Evolutionary conservation across 1,140 invertebrate genomes (phyloP).

Genomic region (Drosophila neocordata): DNA sequence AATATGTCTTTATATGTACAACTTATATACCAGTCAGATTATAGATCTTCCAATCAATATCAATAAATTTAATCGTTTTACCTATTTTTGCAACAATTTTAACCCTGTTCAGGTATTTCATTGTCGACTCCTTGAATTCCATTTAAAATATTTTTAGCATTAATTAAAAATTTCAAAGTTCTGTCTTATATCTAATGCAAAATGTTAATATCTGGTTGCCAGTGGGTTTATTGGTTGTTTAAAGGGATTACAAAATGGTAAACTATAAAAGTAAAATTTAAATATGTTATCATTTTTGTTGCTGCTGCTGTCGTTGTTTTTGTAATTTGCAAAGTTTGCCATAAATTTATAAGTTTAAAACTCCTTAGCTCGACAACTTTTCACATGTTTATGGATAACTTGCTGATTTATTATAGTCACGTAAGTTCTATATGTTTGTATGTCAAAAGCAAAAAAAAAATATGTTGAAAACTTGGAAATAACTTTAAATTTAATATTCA

Average conservation of each 20-base stretch:
- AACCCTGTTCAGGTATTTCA: too few species aligned
- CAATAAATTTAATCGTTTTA: too few species aligned
- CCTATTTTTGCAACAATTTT: too few species aligned
- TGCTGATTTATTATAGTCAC: background rate
- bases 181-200: too few species aligned
- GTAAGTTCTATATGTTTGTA: background rate
- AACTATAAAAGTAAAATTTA: background rate
- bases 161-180: too few species aligned
- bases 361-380: background rate
- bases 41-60: too few species aligned
- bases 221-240: too few species aligned
- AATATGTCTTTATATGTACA: too few species aligned
- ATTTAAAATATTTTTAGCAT: too few species aligned
- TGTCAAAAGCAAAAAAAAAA: background rate
- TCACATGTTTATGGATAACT: background rate
- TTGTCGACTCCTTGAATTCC: too few species aligned
- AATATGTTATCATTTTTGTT: background rate
- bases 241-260: background rate
- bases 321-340: constrained; percentile 1
- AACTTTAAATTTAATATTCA: background rate
- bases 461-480: background rate
- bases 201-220: too few species aligned
- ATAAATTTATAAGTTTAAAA: background rate
- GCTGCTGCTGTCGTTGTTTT: background rate
- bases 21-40: too few species aligned